Evolutionary conservation across 2,888 invertebrate species (phyloP), one percentile per base, ranked within the genome.

Genomic region (Zele albiditarsus): DNA sequence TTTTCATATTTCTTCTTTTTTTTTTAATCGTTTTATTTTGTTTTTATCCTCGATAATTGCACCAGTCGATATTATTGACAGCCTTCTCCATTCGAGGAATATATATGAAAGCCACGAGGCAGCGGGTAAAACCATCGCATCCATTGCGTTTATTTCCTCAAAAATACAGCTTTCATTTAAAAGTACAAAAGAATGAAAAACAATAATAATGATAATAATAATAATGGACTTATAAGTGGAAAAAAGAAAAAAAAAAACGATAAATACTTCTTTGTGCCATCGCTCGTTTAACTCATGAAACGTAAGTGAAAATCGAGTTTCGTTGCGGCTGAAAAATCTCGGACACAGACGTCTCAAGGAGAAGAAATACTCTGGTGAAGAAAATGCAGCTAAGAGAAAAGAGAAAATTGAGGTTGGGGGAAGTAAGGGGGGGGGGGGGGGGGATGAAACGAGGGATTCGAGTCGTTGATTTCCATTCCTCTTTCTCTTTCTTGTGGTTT

Each of bases 401-500:
- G 25, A 38, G 49, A 42, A 14, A 23, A 38, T 38, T 46, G 3
- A 46, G n/a, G 46, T n/a, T 46, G 46, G n/a, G 2, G 46, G n/a
- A 46, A n/a, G n/a, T 16, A 20, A 23, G 63, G 66, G 33, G 27
- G 12, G 10, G 33, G 16, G 6, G 38, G 33, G 23, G 20, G 25
- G 25, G 33, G 28, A 25, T 46, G 10, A 20, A 66, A 62, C 31
- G 42, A 62, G 38, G 62, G 76, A 73, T 76, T 68, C 72, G 57
- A 68, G 73, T 76, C 76, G 76, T 76, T 76, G 76, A 76, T 73
- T 76, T 73, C 58, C 67, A 76, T 76, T 76, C 62, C 62, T 73
- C 62, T 72, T 67, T 73, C 60, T 65, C 63, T 73, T 69, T 23
- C 38, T 66, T 69, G 20, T 53, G 23, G 33, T 67, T 77, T 81